These are phyloP conservation scores for Calliphora vicina DNA, from an alignment of 1,140 invertebrate genomes.

Conservation along the genomic window DNA sequence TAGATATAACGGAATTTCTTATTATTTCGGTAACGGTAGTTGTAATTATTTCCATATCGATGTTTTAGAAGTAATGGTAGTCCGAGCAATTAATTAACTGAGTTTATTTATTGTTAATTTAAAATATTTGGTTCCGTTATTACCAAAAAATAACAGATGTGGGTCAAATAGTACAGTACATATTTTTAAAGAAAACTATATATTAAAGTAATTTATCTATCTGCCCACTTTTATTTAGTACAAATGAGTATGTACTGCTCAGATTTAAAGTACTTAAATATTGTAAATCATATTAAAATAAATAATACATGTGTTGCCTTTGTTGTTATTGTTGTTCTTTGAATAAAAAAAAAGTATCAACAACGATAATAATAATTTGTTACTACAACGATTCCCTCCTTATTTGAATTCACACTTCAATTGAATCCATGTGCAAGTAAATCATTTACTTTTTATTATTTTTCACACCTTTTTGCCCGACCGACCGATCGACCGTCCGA, in stretches of 20 bases:
- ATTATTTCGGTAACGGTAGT: no score
- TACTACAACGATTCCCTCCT: neutral
- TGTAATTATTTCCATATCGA: no score
- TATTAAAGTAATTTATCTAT: neutral
- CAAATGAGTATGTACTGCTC: neutral
- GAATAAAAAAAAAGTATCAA: neutral
- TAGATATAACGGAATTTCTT: no score
- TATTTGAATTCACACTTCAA: neutral
- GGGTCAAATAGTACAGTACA: no score
- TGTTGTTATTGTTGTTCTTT: neutral
- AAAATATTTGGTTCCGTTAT: no score
- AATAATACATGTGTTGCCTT: neutral
- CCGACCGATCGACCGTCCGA: neutral
- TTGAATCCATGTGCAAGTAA: neutral
- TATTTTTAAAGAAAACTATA: no score
- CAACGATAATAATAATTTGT: neutral
- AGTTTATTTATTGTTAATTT: no score
- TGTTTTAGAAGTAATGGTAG: no score
- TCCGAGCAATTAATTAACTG: no score
- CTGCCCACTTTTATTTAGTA: neutral
- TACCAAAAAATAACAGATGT: no score
- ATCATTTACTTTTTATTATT: neutral
- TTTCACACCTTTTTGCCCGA: neutral
- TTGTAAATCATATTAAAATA: conserved; percentile 2
- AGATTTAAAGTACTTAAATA: neutral